These are phyloP conservation scores for Pipistrellus pipistrellus DNA, from an alignment of 2,797 vertebrate genomes.

Conservation along the genomic window DNA sequence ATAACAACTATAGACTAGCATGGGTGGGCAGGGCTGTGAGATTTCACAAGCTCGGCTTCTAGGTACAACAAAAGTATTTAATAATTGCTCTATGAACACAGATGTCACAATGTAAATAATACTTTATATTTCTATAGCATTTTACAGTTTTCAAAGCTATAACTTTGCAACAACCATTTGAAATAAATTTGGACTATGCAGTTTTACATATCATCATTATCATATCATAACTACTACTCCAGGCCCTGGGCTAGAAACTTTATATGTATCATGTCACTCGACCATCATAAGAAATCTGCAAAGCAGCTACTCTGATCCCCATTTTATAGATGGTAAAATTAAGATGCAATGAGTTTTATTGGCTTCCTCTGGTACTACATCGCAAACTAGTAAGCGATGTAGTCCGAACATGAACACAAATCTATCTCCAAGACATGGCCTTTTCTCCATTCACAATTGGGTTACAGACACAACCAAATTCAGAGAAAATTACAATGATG, in stretches of 20 bases:
- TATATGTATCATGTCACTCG: background rate
- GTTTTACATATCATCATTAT: background rate
- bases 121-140: background rate
- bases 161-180: background rate
- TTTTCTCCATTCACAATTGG: background rate
- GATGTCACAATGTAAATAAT: conserved; percentile 23
- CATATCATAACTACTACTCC: background rate
- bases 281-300: background rate
- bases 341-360: background rate
- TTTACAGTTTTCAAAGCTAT: conserved; percentile 40
- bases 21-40: too few species aligned
- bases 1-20: too few species aligned
- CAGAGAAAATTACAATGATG: background rate
- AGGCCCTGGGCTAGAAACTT: background rate
- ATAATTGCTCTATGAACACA: conserved; percentile 33
- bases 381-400: background rate
- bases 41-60: too few species aligned
- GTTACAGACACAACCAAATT: background rate
- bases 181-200: background rate
- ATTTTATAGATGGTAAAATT: background rate
- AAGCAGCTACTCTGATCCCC: background rate
- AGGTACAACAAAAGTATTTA: background rate
- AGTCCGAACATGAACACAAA: background rate
- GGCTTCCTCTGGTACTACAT: background rate
- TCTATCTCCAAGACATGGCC: background rate